Base-by-base conservation (phyloP, 2,888 invertebrate genomes). In the Hirtodrosophila duncani region DNA sequence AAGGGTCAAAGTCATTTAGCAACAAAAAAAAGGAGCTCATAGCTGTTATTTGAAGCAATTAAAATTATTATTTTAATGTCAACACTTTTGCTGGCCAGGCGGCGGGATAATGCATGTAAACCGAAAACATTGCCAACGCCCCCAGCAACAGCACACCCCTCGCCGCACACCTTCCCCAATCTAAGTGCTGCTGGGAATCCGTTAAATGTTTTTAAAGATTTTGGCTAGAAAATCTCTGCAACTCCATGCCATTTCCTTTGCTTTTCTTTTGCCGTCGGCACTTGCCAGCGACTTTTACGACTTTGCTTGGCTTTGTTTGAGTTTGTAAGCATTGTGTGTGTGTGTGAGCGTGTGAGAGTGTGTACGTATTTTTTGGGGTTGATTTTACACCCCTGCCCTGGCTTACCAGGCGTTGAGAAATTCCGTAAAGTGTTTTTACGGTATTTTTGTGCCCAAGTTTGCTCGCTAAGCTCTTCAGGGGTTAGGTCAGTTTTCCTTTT, bases 51-150 rank as follows among this genome's bases (percentile, higher is more conserved):
- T 77, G 64, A 70, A 68, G 82, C 83, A 83, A 83, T 83, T 83
- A 84, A 84, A 83, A 84, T 83, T 83, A 84, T 83, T 83, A 83
- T 83, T 84, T 82, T 81, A 84, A 84, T 83, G 83, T 84, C 84
- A 84, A 83, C 83, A 83, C 83, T 83, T 77, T 71, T 55, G 49
- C 50, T 53, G 62, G 52, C 52, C 61, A 65, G 66, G n/a, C n/a
- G n/a, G n/a, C n/a, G n/a, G n/a, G 61, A 75, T 78, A 78, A 75
- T 74, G 79, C 81, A 75, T 75, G 75, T 81, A 57, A 79, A 81
- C 67, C 66, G 61, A 75, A 67, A 67, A 67, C 69, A 68, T 66
- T 52, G 65, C 59, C 56, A 67, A 55, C 48, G 66, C 52, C 56
- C 48, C 38, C 30, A 23, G 21, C 21, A 58, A 13, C 3, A 31